These are phyloP conservation scores for Melanerpes aurifrons DNA, from an alignment of 2,113 vertebrate species.

Conservation along the genomic window DNA sequence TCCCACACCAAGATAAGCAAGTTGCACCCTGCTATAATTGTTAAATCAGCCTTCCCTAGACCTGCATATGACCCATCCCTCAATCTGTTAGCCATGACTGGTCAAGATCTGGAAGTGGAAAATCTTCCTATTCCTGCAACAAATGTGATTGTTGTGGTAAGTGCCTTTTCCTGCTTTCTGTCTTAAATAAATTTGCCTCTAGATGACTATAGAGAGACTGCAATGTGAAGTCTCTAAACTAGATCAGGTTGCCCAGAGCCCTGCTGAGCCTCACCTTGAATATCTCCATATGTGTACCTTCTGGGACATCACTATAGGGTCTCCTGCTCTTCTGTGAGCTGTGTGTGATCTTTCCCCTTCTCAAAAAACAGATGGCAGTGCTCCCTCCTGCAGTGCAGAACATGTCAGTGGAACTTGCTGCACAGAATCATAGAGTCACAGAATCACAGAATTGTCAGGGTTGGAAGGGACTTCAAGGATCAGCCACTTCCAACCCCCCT, in stretches of 20 bases:
- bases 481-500: too few species aligned
- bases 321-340: background rate
- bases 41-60: slow-evolving; percentile 77
- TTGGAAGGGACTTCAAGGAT: too few species aligned
- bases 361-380: background rate
- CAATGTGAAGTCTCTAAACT: background rate
- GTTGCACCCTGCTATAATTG: slow-evolving; percentile 64
- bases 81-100: slow-evolving; percentile 76
- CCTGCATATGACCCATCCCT: slow-evolving; percentile 76
- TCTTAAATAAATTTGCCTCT: background rate
- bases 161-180: slow-evolving; percentile 34
- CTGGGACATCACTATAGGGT: background rate
- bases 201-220: background rate
- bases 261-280: too few species aligned
- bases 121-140: slow-evolving; percentile 79
- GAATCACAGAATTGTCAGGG: too few species aligned
- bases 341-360: background rate
- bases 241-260: too few species aligned
- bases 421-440: too few species aligned
- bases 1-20: slow-evolving; percentile 66
- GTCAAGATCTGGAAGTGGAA: slow-evolving; percentile 80
- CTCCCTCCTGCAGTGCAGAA: background rate
- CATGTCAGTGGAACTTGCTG: background rate
- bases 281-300: background rate
- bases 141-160: slow-evolving; percentile 82